These are phyloP conservation scores for Puntigrus tetrazona DNA, from an alignment of 2,113 vertebrate genomes.

Conservation along the genomic window DNA sequence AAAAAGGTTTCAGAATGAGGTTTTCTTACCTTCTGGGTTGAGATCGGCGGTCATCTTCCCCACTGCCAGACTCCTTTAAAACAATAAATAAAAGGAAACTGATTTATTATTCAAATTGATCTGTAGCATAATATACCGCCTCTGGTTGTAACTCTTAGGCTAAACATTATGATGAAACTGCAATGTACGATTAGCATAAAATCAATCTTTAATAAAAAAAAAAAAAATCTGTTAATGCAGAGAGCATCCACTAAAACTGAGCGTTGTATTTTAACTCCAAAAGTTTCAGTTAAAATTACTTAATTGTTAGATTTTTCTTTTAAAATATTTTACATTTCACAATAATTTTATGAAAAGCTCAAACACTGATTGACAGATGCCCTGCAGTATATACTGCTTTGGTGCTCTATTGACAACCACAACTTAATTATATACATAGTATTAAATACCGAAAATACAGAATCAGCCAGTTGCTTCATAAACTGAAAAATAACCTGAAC, in stretches of 20 bases:
- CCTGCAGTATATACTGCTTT: neutral
- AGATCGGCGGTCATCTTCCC: constrained; percentile 93
- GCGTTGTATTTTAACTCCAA: neutral
- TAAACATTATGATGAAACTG: neutral
- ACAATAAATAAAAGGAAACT: constrained; percentile 34
- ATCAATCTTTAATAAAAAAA: neutral
- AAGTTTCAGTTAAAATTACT: neutral
- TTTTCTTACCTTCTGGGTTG: constrained; percentile 90
- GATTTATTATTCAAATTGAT: constrained; percentile 24
- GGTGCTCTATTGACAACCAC: neutral
- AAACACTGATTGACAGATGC: neutral
- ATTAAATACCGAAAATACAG: neutral
- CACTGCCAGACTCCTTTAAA: constrained; percentile 92
- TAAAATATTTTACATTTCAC: neutral
- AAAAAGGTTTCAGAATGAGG: neutral
- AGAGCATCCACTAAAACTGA: neutral
- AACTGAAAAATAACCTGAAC: neutral
- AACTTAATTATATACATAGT: neutral
- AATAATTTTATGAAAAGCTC: neutral
- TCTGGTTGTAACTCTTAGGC: neutral
- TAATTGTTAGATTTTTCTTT: neutral
- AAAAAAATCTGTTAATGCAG: neutral
- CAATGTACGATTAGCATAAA: neutral
- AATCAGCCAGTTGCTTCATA: neutral
- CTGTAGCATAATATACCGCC: neutral